phyloP scores from a whole-genome alignment of 1,140 invertebrate genomes.

The Chrysoperla carnea region DNA sequence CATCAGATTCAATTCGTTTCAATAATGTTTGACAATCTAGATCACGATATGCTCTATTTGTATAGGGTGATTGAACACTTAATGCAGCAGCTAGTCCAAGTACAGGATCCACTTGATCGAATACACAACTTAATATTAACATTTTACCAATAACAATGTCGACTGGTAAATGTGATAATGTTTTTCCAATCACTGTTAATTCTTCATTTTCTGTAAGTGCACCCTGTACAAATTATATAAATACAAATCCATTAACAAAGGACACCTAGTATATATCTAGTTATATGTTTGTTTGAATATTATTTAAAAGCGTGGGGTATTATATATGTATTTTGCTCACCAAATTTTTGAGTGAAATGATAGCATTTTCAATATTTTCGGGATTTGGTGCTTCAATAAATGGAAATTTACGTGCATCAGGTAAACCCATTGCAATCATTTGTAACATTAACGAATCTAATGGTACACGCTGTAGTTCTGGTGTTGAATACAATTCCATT shows the following conservation, averaged over 20 bases:
- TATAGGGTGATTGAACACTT: conserved; percentile 87
- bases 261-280: background rate
- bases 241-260: conserved; percentile 1
- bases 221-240: conserved; percentile 30
- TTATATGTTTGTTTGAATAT: conserved; percentile 1
- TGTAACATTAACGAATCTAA: conserved; percentile 83
- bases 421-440: conserved; percentile 89
- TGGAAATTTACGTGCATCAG: conserved; percentile 81
- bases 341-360: conserved; percentile 75
- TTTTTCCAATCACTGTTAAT: conserved; percentile 78
- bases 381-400: conserved; percentile 81
- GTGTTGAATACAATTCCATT: conserved; percentile 66
- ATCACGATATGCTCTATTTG: conserved; percentile 72
- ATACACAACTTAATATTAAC: conserved; percentile 81
- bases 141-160: conserved; percentile 94
- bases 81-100: conserved; percentile 80
- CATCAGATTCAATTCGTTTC: conserved; percentile 72
- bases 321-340: too few relatives aligned
- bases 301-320: background rate
- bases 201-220: conserved; percentile 65
- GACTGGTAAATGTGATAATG: conserved; percentile 78
- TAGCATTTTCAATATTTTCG: conserved; percentile 71
- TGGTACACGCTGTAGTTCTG: conserved; percentile 84
- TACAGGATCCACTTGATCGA: conserved; percentile 81
- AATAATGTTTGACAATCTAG: conserved; percentile 53